Conservation (phyloP, 2,888 invertebrate genomes). For the Odontothrips loti region DNA sequence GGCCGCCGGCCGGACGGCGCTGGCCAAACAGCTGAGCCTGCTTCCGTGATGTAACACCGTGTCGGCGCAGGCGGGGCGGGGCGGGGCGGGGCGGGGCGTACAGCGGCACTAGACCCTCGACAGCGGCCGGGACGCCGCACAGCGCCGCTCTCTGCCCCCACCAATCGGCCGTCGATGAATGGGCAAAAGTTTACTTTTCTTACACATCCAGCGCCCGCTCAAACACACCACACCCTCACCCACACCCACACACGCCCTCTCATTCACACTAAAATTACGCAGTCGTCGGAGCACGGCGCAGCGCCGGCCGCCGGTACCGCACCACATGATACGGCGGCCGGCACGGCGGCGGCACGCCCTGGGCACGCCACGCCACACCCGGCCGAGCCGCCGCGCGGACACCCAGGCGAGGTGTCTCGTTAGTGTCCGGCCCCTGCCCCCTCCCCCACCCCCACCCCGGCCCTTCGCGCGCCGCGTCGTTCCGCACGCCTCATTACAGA, state of each 20-base stretch:
- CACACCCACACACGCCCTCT: no score
- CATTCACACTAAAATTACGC: no score
- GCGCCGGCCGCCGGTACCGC: neutral
- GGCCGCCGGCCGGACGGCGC: no score
- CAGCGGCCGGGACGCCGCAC: neutral
- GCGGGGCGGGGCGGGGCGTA: no score
- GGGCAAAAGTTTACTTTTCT: no score
- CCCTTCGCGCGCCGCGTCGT: conserved; percentile 9
- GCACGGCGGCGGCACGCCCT: neutral
- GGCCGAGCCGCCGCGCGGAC: neutral
- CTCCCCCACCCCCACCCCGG: neutral
- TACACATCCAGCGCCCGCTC: no score
- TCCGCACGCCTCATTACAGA: conserved; percentile 25
- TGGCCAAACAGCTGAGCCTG: no score
- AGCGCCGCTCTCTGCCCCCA: no score
- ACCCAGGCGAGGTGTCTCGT: conserved; percentile 20
- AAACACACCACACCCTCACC: no score
- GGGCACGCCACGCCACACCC: neutral
- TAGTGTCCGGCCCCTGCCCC: neutral
- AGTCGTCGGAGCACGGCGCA: neutral
- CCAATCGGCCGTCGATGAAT: neutral
- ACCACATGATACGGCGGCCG: neutral
- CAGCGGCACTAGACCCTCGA: neutral
- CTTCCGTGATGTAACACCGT: neutral
- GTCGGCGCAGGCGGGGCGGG: neutral